These are phyloP conservation scores for Spodoptera frugiperda DNA, from an alignment of 1,140 invertebrate genomes.

Conservation along the genomic window DNA sequence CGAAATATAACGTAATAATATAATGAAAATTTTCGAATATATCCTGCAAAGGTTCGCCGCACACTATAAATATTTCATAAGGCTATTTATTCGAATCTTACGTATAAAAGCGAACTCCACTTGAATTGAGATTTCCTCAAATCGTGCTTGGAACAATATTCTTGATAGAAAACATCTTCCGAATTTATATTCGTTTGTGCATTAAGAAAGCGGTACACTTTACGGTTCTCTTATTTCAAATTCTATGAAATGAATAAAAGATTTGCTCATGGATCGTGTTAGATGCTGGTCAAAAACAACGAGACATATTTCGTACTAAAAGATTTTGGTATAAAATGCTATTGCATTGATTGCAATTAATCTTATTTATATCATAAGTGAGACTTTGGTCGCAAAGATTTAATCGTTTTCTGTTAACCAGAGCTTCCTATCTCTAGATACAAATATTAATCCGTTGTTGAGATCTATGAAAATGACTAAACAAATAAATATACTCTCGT, in stretches of 20 bases:
- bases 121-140: slow-evolving; percentile 54
- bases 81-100: slow-evolving; percentile 53
- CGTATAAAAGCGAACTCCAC: slow-evolving; percentile 33
- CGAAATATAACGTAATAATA: background rate
- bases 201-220: slow-evolving; percentile 9
- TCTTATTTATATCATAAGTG: too few relatives aligned
- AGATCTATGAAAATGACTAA: too few relatives aligned
- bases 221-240: slow-evolving; percentile 36
- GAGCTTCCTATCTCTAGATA: too few relatives aligned
- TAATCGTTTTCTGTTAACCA: too few relatives aligned
- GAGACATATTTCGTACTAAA: too few relatives aligned
- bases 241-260: slow-evolving; percentile 42
- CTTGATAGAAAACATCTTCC: slow-evolving; percentile 47
- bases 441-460: too few relatives aligned
- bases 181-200: slow-evolving; percentile 46
- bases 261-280: slow-evolving; percentile 1
- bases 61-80: slow-evolving; percentile 55
- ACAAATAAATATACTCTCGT: too few relatives aligned
- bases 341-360: too few relatives aligned
- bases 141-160: slow-evolving; percentile 46
- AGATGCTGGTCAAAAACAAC: background rate
- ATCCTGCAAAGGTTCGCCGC: slow-evolving; percentile 12
- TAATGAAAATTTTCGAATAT: slow-evolving; percentile 21
- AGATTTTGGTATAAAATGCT: too few relatives aligned
- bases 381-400: too few relatives aligned